Conservation (phyloP, 2,888 invertebrate species). For the Orthonychiurus folsomi region DNA sequence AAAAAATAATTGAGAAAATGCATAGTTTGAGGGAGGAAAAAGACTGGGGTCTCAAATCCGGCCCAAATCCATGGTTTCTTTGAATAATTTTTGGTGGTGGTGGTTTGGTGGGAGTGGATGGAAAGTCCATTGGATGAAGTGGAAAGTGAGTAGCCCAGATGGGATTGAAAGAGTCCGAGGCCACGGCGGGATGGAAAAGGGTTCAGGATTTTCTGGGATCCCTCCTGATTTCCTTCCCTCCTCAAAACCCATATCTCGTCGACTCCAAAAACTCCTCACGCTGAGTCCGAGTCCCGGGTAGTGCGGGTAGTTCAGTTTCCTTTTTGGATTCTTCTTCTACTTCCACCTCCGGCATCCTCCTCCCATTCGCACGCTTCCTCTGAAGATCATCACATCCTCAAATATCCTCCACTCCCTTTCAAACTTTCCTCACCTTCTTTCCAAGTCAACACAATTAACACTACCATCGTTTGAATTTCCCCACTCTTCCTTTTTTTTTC, state of each 20-base stretch:
- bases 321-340: neutral
- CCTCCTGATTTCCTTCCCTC: constrained; percentile 34
- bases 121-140: too few species aligned
- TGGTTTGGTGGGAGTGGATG: neutral
- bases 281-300: neutral
- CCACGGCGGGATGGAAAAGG: too few species aligned
- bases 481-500: too few species aligned
- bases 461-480: neutral
- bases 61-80: too few species aligned
- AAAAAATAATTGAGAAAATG: too few species aligned
- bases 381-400: constrained; percentile 15
- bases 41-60: too few species aligned
- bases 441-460: neutral
- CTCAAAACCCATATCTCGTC: neutral
- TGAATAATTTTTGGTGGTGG: too few species aligned
- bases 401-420: constrained; percentile 19
- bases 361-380: neutral
- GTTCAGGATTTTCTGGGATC: too few species aligned
- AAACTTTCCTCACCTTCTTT: constrained; percentile 13
- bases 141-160: too few species aligned
- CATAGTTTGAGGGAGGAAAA: too few species aligned
- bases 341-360: neutral
- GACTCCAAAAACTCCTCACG: neutral
- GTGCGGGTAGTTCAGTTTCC: too few species aligned
- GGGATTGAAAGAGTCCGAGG: constrained; percentile 36